Base-by-base conservation (phyloP, 2,888 invertebrate species). In the Eupithecia tripunctaria region DNA sequence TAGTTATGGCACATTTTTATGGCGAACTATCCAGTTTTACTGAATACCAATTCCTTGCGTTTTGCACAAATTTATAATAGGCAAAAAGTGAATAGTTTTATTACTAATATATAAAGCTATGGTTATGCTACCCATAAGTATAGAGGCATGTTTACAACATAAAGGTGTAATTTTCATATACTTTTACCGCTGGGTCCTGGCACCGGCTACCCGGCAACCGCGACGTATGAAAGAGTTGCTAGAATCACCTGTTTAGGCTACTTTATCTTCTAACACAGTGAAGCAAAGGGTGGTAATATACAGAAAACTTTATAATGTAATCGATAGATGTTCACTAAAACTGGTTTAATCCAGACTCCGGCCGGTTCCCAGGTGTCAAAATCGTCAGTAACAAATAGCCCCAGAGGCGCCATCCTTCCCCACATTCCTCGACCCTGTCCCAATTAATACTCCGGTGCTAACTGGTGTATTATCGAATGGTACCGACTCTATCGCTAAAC, bases 361-460 rank as follows among this genome's bases (percentile, higher is more conserved):
- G 62, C 32, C 72, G 70, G 72, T 62, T 65, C 51, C 62, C 79
- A 79, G 75, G 78, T 79, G 79, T 79, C 79, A 78, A 76, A 75
- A 77, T 76, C 76, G 60, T 73, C 75, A 51, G 75, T 74, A 79
- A 79, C 75, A 76, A 76, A 78, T 78, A 79, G 76, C 75, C 63
- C 62, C 60, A 56, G 47, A 68, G 76, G 79, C 79, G 79, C 79
- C 78, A 72, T 62, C 36, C 36, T 60, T 63, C 63, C 68, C 70
- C 71, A 71, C 77, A 80, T 78, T 78, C 76, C 75, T 66, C 70
- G 67, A 67, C 66, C 68, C 74, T 70, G 70, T 68, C 70, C 74
- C 70, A 76, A 78, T 78, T 77, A 75, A 76, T 73, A 76, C 72
- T 65, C 47, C 68, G 66, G 59, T 73, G 76, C 73, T 72, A 73